These are phyloP conservation scores for Ceyx margarethae DNA, from an alignment of 2,113 vertebrate species.

Conservation along the genomic window DNA sequence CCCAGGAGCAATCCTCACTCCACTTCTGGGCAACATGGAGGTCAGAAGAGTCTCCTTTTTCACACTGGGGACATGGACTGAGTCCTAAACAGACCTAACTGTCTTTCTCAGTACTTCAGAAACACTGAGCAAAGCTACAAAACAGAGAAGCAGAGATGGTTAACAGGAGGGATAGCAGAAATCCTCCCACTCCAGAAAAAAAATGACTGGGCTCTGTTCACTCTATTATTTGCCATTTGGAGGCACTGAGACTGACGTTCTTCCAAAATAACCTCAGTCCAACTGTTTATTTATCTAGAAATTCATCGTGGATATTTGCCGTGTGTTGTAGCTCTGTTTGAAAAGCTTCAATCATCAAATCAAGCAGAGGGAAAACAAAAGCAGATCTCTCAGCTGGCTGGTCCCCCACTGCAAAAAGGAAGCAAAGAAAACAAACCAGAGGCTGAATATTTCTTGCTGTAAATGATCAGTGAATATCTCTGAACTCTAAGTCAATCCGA, in stretches of 20 bases:
- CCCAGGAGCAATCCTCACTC: not conserved
- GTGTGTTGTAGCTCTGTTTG: conserved; percentile 32
- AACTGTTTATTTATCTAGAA: conserved; percentile 59
- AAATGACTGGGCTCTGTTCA: not conserved
- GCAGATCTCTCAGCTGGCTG: conserved; percentile 34
- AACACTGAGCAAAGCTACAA: not conserved
- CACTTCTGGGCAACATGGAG: accelerated
- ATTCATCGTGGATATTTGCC: conserved; percentile 23
- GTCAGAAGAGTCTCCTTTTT: not conserved
- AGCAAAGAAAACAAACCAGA: conserved; percentile 61
- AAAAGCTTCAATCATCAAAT: conserved; percentile 64
- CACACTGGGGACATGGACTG: not conserved
- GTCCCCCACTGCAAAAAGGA: conserved; percentile 7
- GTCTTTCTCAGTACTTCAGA: not conserved
- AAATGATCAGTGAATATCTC: conserved; percentile 58
- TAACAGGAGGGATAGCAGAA: not conserved
- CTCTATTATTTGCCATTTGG: conserved; percentile 43
- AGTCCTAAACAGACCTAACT: not conserved
- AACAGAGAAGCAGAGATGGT: not conserved
- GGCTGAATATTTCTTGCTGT: conserved; percentile 25
- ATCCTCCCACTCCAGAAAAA: not conserved
- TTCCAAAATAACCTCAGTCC: conserved; percentile 34
- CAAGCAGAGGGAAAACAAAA: conserved; percentile 58
- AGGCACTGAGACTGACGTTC: not conserved
- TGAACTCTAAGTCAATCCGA: not conserved